Percentiles rank a stretch among this genome's conserved stretches.
Conservation (phyloP, 2,797 vertebrate genomes). For the Numenius phaeopus region DNA sequence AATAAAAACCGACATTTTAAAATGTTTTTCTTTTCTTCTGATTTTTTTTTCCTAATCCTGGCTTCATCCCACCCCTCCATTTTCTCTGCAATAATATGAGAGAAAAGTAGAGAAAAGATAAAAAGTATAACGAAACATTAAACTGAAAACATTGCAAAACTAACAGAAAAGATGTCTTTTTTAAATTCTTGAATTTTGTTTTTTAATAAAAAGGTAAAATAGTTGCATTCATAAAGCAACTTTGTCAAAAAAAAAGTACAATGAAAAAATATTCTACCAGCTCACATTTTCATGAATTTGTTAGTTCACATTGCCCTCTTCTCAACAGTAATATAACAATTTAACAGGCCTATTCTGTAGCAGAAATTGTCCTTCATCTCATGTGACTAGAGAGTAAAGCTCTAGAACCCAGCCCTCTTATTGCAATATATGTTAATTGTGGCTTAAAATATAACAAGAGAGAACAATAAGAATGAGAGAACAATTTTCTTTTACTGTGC, state of each 20-base stretch:
- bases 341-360: background rate
- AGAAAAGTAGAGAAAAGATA: background rate
- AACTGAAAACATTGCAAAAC: background rate
- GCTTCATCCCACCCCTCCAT: background rate
- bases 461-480: background rate
- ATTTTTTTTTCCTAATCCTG: background rate
- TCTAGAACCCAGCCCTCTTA: background rate
- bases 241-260: background rate
- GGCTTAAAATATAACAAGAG: background rate
- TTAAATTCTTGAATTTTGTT: background rate
- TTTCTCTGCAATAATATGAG: background rate
- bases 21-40: background rate
- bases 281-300: background rate
- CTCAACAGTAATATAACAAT: background rate
- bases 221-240: background rate
- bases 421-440: background rate
- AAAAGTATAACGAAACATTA: background rate
- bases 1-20: background rate
- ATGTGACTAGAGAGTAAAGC: background rate
- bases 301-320: background rate
- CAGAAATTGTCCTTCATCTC: background rate
- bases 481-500: background rate
- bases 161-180: background rate
- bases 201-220: background rate
- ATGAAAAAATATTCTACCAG: background rate